Conservation (phyloP, 2,113 vertebrate genomes). For the Andinoacara biseriatus region DNA sequence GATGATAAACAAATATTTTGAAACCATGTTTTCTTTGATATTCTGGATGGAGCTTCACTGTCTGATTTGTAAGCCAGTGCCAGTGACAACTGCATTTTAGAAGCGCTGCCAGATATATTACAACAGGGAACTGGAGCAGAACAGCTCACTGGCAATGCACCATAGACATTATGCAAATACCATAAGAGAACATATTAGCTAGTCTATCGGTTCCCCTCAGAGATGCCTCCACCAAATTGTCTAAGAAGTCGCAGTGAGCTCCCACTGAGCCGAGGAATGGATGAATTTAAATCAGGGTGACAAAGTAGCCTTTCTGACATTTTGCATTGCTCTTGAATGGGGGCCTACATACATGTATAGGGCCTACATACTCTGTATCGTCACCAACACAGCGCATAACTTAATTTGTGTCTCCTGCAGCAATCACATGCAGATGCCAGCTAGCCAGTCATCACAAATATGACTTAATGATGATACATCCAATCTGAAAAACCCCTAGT, state of each 20-base stretch:
- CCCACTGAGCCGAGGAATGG: conserved; percentile 73
- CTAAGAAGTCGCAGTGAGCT: conserved; percentile 76
- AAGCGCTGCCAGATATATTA: conserved; percentile 82
- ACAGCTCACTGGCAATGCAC: conserved; percentile 78
- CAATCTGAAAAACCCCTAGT: conserved; percentile 47
- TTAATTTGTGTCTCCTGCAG: conserved; percentile 38
- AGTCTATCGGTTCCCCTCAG: conserved; percentile 76
- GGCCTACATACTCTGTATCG: conserved; percentile 14
- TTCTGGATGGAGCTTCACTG: conserved; percentile 64
- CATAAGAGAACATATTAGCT: conserved; percentile 80
- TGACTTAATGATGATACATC: conserved; percentile 59
- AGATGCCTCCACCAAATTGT: conserved; percentile 78
- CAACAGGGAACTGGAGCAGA: conserved; percentile 80
- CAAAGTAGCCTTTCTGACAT: conserved; percentile 61
- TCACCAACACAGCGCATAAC: conserved; percentile 6
- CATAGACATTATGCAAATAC: conserved; percentile 82
- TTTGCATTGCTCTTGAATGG: conserved; percentile 39
- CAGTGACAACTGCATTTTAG: conserved; percentile 78
- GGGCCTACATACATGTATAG: too few species aligned
- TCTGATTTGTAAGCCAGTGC: conserved; percentile 76
- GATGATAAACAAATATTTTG: conserved; percentile 76
- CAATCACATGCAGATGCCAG: conserved; percentile 26
- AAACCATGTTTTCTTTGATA: conserved; percentile 71
- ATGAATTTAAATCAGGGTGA: conserved; percentile 74
- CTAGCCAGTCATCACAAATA: conserved; percentile 40